phyloP scores from a whole-genome alignment of 2,797 vertebrate genomes.

The Prunella strophiata region DNA sequence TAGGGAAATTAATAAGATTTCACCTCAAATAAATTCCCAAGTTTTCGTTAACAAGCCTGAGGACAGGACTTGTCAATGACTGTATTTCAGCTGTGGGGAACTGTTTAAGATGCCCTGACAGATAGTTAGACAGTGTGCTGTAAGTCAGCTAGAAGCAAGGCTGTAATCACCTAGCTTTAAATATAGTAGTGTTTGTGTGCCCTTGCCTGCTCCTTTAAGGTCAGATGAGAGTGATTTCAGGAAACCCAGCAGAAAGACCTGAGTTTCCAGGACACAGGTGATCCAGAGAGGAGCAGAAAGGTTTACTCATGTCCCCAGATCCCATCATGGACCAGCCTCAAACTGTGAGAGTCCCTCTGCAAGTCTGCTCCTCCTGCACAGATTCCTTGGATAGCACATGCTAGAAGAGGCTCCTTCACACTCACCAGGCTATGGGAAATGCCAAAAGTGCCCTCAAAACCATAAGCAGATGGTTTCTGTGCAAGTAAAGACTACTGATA shows the following conservation, averaged over 20 bases:
- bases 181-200: neutral
- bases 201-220: neutral
- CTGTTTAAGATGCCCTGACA: neutral
- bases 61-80: neutral
- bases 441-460: neutral
- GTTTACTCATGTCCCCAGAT: neutral
- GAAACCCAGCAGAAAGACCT: neutral
- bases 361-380: neutral
- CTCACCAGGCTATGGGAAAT: neutral
- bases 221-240: neutral
- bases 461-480: neutral
- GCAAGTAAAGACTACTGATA: neutral
- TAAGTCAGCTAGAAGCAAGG: neutral
- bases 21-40: neutral
- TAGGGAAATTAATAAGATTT: neutral
- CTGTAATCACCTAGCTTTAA: neutral
- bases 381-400: accelerated
- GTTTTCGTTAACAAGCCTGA: neutral
- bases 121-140: neutral
- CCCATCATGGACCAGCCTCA: neutral
- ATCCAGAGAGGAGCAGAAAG: neutral
- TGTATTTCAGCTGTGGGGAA: neutral
- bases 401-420: neutral
- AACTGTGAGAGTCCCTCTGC: accelerated
- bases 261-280: neutral